Evolutionary conservation across 2,888 invertebrate species (phyloP), one percentile per base, ranked within the genome.

Genomic region (Ditula angustiorana): DNA sequence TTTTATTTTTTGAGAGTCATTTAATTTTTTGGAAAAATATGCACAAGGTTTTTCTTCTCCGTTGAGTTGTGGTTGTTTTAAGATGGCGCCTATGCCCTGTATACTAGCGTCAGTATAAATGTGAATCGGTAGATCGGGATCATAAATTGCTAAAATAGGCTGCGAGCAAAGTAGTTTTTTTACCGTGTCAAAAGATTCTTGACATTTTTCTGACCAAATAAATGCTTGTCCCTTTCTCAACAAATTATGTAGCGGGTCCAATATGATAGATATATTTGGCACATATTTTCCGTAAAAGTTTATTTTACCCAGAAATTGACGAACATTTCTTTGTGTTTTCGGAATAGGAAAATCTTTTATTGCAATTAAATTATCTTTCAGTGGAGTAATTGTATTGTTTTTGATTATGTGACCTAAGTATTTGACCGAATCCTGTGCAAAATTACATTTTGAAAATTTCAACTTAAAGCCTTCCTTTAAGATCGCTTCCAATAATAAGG

Each of bases 161-260:
- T 69, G 21, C 13, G 21, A 61, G 53, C 67, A 70, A n/a, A 66
- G 55, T 28, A 65, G 19, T 37, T 28, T 46, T 41, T 57, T 67
- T 3, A 64, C 47, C 13, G 41, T 26, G 2, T 58, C 47, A 52
- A 68, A 68, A 1, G 66, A 35, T 47, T n/a, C n/a, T n/a, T n/a
- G n/a, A n/a, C n/a, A n/a, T n/a, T n/a, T n/a, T n/a, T n/a, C n/a
- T n/a, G n/a, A 57, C 70, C 70, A 68, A 57, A 58, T 26, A 59
- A 71, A 69, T 56, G 28, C 44, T 65, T 67, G 49, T 21, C 47
- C 53, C 67, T 72, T 70, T 55, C 71, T 50, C 33, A 72, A 44
- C 46, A 72, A 67, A 46, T 71, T 74, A 50, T 73, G 71, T 60
- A 74, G 59, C 5, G 71, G 71, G 46, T 71, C 69, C 37, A 74